phyloP scores from a whole-genome alignment of 2,113 vertebrate species.

The Peromyscus polionotus region DNA sequence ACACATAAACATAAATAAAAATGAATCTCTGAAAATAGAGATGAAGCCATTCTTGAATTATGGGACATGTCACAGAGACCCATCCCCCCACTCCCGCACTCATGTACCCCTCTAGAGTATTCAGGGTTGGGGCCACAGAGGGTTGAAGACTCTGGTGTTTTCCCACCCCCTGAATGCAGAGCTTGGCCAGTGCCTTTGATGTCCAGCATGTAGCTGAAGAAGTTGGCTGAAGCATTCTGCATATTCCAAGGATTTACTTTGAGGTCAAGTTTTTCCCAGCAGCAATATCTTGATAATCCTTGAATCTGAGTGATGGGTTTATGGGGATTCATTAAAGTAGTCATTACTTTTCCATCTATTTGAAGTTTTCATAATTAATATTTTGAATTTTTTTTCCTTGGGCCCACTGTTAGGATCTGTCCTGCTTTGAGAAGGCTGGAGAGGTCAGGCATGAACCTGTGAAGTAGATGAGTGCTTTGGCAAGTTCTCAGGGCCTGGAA shows the following conservation, averaged over 20 bases:
- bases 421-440: not conserved
- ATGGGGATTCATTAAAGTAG: not conserved
- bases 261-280: not conserved
- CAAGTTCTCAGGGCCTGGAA: not conserved
- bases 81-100: no score
- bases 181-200: not conserved
- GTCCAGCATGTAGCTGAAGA: not conserved
- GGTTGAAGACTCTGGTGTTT: not conserved
- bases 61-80: not conserved
- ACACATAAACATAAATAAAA: not conserved
- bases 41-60: not conserved
- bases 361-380: conserved; percentile 32
- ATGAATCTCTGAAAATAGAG: not conserved
- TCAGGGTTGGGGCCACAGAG: not conserved
- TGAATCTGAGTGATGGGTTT: conserved; percentile 16
- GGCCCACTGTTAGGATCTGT: not conserved
- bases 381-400: not conserved
- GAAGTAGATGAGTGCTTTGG: not conserved
- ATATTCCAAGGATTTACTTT: not conserved
- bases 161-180: not conserved
- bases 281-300: not conserved
- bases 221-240: not conserved
- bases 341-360: not conserved
- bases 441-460: not conserved
- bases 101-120: not conserved